Evolutionary conservation across 1,140 invertebrate species (phyloP), one percentile per base, ranked within the genome.

Genomic region (Zaprionus tsacasi): DNA sequence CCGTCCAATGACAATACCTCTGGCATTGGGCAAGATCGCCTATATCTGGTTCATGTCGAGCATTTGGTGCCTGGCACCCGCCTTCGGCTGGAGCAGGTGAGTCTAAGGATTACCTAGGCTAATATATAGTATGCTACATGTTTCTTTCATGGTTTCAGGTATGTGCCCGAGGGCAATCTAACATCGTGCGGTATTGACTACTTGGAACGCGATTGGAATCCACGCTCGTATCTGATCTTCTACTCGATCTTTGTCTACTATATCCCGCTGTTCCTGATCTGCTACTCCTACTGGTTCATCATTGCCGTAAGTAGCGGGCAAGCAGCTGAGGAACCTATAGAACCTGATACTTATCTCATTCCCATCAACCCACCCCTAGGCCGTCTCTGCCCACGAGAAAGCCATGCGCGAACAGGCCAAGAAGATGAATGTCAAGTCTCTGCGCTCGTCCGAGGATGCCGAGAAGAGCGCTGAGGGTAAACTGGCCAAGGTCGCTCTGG

Each of bases 101-200:
- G 79, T 15, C 40, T 21, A 45, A 0, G 6, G 3, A 43, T 6
- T 3, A 40, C 35, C 1, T 17, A 38, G n/a, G n/a, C n/a, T 17
- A 4, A 3, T 11, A 15, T 50, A 56, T 3, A 35, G 25, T 13
- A 10, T 17, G 10, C 1, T 5, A 38, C 5, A 10, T 25, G n/a
- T 1, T n/a, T 5, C 13, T 35, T 1, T 25, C 48, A 17, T 50
- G n/a, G 6, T 21, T 21, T 21, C 6, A 96, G 96, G 82, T 98
- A 97, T 93, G 96, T 97, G 50, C 96, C 96, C n/a, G 97, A 97
- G 93, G 96, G 96, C 56, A 97, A 97, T 82, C 95, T 97, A 94
- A 97, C 96, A 25, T 95, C 96, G 17, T 98, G 97, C 85, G 97
- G 96, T 27, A 97, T 97, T 64, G 97, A 98, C 91, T 98, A 97